Percentiles rank a stretch among this genome's conserved stretches.
These are phyloP conservation scores for Daubentonia madagascariensis DNA, from an alignment of 2,113 vertebrate species.

Conservation along the genomic window DNA sequence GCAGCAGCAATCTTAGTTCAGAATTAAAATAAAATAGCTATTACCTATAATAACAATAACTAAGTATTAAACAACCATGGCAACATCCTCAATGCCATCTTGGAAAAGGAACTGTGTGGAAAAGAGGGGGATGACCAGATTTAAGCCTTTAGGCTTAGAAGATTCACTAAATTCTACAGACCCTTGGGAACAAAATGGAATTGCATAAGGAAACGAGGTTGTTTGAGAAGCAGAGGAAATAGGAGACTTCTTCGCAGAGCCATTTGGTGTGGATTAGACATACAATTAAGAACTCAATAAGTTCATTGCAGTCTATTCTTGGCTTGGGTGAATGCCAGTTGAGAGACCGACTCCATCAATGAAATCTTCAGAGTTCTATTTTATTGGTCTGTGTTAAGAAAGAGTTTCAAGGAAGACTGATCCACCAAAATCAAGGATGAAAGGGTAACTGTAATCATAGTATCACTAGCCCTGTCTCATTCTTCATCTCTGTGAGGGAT, in stretches of 20 bases:
- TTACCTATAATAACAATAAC: not conserved
- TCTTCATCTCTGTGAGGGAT: not conserved
- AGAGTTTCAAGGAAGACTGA: not conserved
- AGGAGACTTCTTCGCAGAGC: not conserved
- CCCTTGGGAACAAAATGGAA: not conserved
- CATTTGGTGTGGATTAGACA: not conserved
- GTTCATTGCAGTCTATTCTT: not conserved
- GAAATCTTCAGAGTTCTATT: not conserved
- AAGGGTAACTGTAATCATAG: not conserved
- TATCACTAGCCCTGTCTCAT: not conserved
- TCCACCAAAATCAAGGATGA: not conserved
- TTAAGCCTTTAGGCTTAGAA: not conserved
- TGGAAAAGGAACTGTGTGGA: not conserved
- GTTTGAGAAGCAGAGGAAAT: not conserved
- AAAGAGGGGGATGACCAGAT: not conserved
- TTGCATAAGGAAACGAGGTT: not conserved
- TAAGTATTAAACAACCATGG: slow-evolving; percentile 7
- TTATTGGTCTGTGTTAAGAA: not conserved
- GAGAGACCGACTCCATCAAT: not conserved
- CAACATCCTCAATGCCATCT: not conserved
- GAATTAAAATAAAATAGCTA: slow-evolving; percentile 20
- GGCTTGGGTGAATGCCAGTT: not conserved
- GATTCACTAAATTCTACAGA: not conserved
- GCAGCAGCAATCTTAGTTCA: slow-evolving; percentile 6
- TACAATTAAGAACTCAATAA: not conserved